These are phyloP conservation scores for Gobius niger DNA, from an alignment of 2,113 vertebrate species.

Conservation along the genomic window DNA sequence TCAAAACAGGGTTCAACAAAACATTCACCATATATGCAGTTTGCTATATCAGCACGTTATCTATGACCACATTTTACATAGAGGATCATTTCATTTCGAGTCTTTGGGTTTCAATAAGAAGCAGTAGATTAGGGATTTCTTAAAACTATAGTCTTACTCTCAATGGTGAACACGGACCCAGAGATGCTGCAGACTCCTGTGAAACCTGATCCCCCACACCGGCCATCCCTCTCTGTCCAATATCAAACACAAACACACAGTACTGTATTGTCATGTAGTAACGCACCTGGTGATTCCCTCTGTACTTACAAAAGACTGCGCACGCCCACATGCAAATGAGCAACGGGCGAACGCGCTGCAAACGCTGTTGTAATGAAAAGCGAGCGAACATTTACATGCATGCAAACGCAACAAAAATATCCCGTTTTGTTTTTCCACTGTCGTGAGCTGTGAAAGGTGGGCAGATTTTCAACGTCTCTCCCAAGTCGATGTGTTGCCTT, in stretches of 20 bases:
- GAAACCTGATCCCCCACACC: slow-evolving; percentile 54
- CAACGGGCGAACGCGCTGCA: background rate
- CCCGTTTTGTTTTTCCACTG: background rate
- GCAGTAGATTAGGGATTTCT: background rate
- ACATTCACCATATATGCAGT: too few relatives aligned
- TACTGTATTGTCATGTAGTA: slow-evolving; percentile 28
- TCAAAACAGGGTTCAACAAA: too few relatives aligned
- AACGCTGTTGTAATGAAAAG: too few relatives aligned
- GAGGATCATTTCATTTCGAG: too few relatives aligned
- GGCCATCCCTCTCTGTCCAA: slow-evolving; percentile 26
- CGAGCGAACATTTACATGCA: slow-evolving; percentile 8
- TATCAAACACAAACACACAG: slow-evolving; percentile 28
- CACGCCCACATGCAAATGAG: background rate
- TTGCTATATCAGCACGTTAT: too few relatives aligned
- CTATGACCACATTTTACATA: too few relatives aligned
- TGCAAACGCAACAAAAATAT: background rate
- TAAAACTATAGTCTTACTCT: background rate
- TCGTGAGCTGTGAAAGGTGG: background rate
- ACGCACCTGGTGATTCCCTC: slow-evolving; percentile 41
- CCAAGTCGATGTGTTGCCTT: too few relatives aligned
- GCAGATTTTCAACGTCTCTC: background rate
- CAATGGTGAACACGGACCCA: slow-evolving; percentile 3
- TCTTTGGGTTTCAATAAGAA: background rate
- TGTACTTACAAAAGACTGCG: slow-evolving; percentile 22
- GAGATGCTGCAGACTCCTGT: slow-evolving; percentile 39